Evolutionary conservation across 2,797 vertebrate species (phyloP).

Genomic region (Hypotaenidia philippensis): DNA sequence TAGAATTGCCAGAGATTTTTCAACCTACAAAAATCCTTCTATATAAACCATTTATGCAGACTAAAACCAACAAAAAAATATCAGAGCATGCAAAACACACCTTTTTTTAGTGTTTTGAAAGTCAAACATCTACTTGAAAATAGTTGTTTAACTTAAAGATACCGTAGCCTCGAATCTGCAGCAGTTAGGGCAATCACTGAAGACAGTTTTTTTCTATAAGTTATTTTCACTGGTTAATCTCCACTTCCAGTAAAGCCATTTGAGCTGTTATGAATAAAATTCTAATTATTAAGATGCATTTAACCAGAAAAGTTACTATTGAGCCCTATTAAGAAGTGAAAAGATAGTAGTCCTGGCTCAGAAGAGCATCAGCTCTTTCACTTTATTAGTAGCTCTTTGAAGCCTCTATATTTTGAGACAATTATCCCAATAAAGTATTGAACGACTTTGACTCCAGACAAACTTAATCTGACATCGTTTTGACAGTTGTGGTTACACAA

Average conservation of each 20-base stretch:
- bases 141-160: neutral
- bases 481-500: neutral
- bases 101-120: neutral
- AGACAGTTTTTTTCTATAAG: neutral
- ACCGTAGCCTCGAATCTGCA: neutral
- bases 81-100: accelerated
- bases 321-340: neutral
- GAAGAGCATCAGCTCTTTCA: neutral
- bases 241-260: neutral
- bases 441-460: neutral
- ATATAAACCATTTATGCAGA: neutral
- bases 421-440: neutral
- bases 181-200: neutral
- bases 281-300: neutral
- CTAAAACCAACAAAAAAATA: neutral
- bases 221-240: neutral
- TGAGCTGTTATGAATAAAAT: neutral
- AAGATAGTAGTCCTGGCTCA: neutral
- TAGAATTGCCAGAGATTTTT: neutral
- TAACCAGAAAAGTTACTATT: neutral
- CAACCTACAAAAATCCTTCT: neutral
- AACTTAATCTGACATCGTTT: neutral
- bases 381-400: neutral
- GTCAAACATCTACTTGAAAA: neutral
- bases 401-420: neutral